These are phyloP conservation scores for Merodon equestris DNA, from an alignment of 2,888 invertebrate genomes.

Conservation along the genomic window DNA sequence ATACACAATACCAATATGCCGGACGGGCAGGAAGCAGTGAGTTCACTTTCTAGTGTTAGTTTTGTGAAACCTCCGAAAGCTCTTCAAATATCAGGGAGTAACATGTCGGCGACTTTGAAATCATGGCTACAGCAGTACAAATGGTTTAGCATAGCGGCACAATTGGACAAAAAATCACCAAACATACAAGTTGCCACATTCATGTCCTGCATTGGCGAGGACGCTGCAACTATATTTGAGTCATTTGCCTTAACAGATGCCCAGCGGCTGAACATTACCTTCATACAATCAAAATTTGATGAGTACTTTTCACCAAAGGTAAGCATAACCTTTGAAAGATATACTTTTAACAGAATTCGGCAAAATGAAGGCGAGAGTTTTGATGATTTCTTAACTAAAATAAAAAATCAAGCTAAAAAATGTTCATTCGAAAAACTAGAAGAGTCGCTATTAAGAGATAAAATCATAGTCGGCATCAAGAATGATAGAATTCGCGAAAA, in stretches of 20 bases:
- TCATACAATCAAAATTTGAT: constrained; percentile 7
- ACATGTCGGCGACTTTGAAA: constrained; percentile 22
- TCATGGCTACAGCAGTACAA: constrained; percentile 27
- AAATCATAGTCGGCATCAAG: constrained; percentile 17
- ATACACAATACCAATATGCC: no score
- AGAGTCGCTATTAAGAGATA: constrained; percentile 12
- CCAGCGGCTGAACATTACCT: neutral
- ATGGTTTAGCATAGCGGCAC: constrained; percentile 19
- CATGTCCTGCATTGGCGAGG: constrained; percentile 26
- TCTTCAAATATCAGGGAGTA: constrained; percentile 2
- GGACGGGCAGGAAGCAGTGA: no score
- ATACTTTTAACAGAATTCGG: constrained; percentile 11
- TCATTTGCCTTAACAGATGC: constrained; percentile 8
- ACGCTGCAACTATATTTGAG: constrained; percentile 20
- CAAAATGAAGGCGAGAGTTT: constrained; percentile 16
- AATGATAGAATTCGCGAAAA: constrained; percentile 28
- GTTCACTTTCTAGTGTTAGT: no score
- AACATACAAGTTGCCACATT: constrained; percentile 32
- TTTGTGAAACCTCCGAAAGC: no score
- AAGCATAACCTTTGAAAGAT: constrained; percentile 31
- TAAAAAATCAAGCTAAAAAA: constrained; percentile 24
- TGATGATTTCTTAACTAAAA: constrained; percentile 27
- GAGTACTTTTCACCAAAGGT: constrained; percentile 20
- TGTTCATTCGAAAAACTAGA: constrained; percentile 17
- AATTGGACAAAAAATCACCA: constrained; percentile 12